Evolutionary conservation across 1,140 invertebrate species (phyloP).

Genomic region (Drosophila nigrodunni): DNA sequence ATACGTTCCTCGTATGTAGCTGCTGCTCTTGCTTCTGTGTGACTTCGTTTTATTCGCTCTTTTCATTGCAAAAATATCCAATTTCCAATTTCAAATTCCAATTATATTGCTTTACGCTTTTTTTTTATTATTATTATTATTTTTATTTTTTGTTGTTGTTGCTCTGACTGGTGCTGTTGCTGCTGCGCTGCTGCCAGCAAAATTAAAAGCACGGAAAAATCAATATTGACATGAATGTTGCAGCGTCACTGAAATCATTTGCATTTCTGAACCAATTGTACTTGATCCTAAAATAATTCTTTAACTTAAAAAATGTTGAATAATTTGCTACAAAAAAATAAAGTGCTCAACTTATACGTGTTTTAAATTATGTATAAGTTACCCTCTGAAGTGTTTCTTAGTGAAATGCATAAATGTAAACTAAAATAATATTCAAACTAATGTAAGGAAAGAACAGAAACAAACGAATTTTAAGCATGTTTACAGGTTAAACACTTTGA

Average conservation of each 20-base stretch:
- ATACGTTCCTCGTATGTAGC: slow-evolving; percentile 44
- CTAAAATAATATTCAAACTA: too few relatives aligned
- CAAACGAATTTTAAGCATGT: too few relatives aligned
- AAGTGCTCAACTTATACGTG: too few relatives aligned
- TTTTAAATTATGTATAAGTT: not conserved
- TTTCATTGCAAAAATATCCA: slow-evolving; percentile 78
- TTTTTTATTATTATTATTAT: slow-evolving; percentile 69
- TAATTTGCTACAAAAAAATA: too few relatives aligned
- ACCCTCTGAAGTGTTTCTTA: too few relatives aligned
- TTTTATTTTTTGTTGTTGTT: slow-evolving; percentile 49
- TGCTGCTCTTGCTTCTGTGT: slow-evolving; percentile 26
- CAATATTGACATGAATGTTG: slow-evolving; percentile 78
- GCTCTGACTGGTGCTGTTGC: slow-evolving; percentile 25
- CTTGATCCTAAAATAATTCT: not conserved
- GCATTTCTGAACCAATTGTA: not conserved
- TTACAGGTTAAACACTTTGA: too few relatives aligned
- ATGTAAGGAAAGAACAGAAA: too few relatives aligned
- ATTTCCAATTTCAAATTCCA: slow-evolving; percentile 83
- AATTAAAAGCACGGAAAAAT: slow-evolving; percentile 69
- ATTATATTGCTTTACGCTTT: slow-evolving; percentile 82
- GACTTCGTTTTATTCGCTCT: slow-evolving; percentile 53
- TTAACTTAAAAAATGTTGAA: not conserved
- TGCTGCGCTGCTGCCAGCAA: slow-evolving; percentile 35
- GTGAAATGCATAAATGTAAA: too few relatives aligned
- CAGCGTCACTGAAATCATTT: slow-evolving; percentile 43